Evolutionary conservation across 2,113 vertebrate genomes (phyloP).

Genomic region (Laticauda colubrina): DNA sequence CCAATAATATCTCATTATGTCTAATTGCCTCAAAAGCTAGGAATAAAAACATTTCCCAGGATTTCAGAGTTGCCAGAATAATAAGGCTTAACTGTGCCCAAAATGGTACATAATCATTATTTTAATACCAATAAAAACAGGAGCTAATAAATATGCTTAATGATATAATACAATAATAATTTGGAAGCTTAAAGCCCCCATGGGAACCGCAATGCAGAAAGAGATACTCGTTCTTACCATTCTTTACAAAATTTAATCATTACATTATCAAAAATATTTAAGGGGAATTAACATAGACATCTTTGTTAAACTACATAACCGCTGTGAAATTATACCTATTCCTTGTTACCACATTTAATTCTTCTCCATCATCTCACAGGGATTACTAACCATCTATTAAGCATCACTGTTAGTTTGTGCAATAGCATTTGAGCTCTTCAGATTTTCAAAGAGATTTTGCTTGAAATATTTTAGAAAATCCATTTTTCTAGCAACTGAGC

Average conservation of each 20-base stretch:
- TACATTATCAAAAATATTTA: not conserved
- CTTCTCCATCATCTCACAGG: not conserved
- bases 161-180: not conserved
- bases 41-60: not conserved
- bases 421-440: not conserved
- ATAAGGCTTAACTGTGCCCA: not conserved
- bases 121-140: not conserved
- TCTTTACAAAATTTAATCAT: not conserved
- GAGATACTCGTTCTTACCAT: not conserved
- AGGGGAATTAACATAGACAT: not conserved
- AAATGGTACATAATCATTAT: not conserved
- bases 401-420: not conserved
- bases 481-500: not conserved
- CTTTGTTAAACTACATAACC: not conserved
- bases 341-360: not conserved
- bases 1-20: not conserved
- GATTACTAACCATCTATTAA: not conserved
- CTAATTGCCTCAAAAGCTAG: not conserved
- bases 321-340: not conserved
- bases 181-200: not conserved
- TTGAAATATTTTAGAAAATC: not conserved
- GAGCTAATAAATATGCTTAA: not conserved
- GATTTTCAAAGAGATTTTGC: not conserved
- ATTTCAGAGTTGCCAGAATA: not conserved
- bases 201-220: not conserved